Base-by-base conservation (phyloP, 2,888 invertebrate genomes). In the Drosophila histrio region DNA sequence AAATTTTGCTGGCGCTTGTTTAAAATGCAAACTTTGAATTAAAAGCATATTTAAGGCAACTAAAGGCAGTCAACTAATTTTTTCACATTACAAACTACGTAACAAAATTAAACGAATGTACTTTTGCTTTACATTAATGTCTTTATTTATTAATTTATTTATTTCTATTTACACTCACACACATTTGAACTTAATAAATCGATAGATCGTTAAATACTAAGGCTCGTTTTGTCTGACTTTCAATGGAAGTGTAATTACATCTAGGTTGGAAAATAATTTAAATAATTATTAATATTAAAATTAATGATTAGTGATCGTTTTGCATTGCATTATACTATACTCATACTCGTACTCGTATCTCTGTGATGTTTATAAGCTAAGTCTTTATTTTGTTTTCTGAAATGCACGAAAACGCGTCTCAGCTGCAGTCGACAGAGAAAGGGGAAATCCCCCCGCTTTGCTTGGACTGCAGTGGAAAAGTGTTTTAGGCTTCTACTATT, bases 241-340 rank as follows among this genome's bases (percentile, higher is more conserved):
- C 28, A 47, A 47, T 56, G 49, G 38, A 65, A 69, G 26, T 73
- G 59, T 26, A 50, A 28, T 61, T 69, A 74, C 0, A 11, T 41
- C 70, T 74, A 74, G n/a, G 28, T 54, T 41, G 28, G 28, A 46
- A 34, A 85, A 85, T 82, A 79, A 82, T 59, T 85, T 82, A 85
- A 65, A 43, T 52, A 73, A 17, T 64, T 66, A 60, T 49, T 64
- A 63, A 34, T 30, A 17, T 71, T 85, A 83, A 21, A 70, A 63
- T 63, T 83, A 83, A 82, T 83, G 82, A 83, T 83, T 83, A 85
- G 85, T 82, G 75, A 65, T 77, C 60, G 79, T 64, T 79, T 79
- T 66, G 59, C 66, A 63, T 75, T 60, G 67, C 63, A 57, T 67
- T 68, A 46, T 50, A 41, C 78, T 79, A 66, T 36, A 39, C 63